Base-by-base conservation (phyloP, 2,113 vertebrate species). In the Corydoras sp. region DNA sequence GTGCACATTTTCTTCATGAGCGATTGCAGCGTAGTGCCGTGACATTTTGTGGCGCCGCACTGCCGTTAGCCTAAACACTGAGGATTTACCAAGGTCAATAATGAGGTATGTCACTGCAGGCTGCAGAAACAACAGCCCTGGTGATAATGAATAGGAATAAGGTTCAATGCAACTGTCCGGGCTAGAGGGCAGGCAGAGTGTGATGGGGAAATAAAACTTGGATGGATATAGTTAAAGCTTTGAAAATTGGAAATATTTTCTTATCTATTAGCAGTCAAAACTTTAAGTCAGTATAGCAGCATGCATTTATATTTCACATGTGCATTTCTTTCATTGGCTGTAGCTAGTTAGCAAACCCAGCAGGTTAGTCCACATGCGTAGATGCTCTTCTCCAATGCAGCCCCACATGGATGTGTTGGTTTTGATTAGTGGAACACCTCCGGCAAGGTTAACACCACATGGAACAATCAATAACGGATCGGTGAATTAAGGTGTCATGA, bases 391-490 rank as follows among this genome's bases (percentile, higher is more conserved):
- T 53, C 62, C 51, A 30, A 11, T 59, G 67, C 69, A 18, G 51
- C 72, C 71, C 32, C 65, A 61, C 69, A 73, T 73, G 69, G 76
- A 76, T 9, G 7, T 81, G 74, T 76, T 51, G 69, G 3, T 13
- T 86, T 85, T 88, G 83, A 86, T 87, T 84, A 80, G 83, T 71
- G 58, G 51, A 81, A 68, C 87, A 83, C 79, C 84, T 76, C 80
- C 76, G 82, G 88, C 83, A 86, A 91, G 82, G 84, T 86, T 81
- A 80, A 70, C 76, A 56, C 65, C 72, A 83, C 72, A 84, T 83
- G 79, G 86, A 88, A 85, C 86, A 87, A 87, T 90, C 84, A 77
- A 86, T 89, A 85, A 77, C 71, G 80, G 79, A 86, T 83, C 72
- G 80, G 80, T 83, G 84, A 85, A 90, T 86, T 77, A 85, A 87